Conservation (phyloP, 2,797 vertebrate species). For the Onychomys leucogaster region DNA sequence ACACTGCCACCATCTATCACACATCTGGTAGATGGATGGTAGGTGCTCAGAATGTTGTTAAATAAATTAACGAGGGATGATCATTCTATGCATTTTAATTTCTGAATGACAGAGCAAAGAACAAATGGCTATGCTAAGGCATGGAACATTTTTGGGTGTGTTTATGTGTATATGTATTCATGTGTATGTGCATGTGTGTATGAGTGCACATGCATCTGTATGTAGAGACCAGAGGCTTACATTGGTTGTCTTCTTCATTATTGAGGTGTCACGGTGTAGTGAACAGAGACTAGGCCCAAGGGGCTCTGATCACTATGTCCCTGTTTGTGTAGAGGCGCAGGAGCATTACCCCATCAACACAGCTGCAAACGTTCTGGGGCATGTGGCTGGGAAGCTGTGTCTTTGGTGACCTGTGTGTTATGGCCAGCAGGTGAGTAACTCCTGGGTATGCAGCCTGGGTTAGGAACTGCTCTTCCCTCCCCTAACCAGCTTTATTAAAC, state of each 20-base stretch:
- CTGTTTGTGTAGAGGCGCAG: not conserved
- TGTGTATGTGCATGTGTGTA: not conserved
- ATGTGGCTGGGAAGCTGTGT: not conserved
- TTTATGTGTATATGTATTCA: not conserved
- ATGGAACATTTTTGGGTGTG: not conserved
- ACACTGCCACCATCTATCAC: not conserved
- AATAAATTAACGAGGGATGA: not conserved
- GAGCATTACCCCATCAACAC: too few species aligned
- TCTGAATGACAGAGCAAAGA: constrained; percentile 39
- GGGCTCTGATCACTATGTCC: not conserved
- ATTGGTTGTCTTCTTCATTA: not conserved
- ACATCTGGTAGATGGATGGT: not conserved
- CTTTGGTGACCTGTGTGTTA: not conserved
- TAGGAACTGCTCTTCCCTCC: not conserved
- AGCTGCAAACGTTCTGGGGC: not conserved
- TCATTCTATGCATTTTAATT: constrained; percentile 27
- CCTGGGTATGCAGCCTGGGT: not conserved
- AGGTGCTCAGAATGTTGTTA: not conserved
- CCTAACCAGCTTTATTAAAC: constrained; percentile 9
- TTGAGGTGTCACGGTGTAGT: not conserved
- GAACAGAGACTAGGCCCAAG: not conserved
- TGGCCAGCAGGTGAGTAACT: not conserved
- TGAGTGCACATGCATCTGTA: not conserved
- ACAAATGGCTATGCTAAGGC: not conserved
- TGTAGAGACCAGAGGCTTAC: not conserved